Base-by-base conservation (phyloP, 2,113 vertebrate genomes). In the Cyanoliseus patagonus region DNA sequence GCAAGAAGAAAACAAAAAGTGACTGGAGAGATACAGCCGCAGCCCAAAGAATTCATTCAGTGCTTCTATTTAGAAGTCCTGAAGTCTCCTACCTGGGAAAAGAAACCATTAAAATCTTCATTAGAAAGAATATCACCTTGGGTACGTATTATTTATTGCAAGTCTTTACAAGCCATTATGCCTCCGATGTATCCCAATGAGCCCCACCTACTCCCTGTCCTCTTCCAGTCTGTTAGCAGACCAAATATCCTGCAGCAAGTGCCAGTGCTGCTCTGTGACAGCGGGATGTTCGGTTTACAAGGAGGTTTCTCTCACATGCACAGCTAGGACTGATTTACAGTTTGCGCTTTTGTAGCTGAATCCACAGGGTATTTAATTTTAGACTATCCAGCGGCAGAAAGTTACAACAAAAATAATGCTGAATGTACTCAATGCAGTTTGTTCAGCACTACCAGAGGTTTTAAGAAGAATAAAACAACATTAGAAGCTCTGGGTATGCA, bases 71-170 rank as follows among this genome's bases (percentile, higher is more conserved):
- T 88, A 94, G 83, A 76, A 83, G 87, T 44, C 84, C 74, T 63
- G 83, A 89, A 69, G 82, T 95, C 67, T 30, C 72, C 90, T 86
- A 53, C 55, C 53, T 76, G 33, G 78, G 59, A 90, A 95, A 91
- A 92, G 63, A 92, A 96, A 92, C 53, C 59, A 83, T 92, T 94
- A 94, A 96, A 94, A 92, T 83, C 85, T 96, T 97, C 88, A 77
- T 91, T 93, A 95, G 86, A 95, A 97, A 93, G 86, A 96, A 49
- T 92, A 94, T 94, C 90, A 95, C 85, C 84, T 90, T 73, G 53
- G 75, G 44, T 73, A 59, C 67, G 86, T 86, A 88, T 79, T 73
- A 96, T 91, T 95, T 95, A 93, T 80, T 83, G 83, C n/a, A 68
- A 94, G 24, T 76, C 85, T 93, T 94, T 93, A 62, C 87, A 93